A percentile compares a stretch with the other conserved stretches of the same genome.
Evolutionary conservation across 1,140 invertebrate species (phyloP).

Genomic region (Diorhabda carinulata): DNA sequence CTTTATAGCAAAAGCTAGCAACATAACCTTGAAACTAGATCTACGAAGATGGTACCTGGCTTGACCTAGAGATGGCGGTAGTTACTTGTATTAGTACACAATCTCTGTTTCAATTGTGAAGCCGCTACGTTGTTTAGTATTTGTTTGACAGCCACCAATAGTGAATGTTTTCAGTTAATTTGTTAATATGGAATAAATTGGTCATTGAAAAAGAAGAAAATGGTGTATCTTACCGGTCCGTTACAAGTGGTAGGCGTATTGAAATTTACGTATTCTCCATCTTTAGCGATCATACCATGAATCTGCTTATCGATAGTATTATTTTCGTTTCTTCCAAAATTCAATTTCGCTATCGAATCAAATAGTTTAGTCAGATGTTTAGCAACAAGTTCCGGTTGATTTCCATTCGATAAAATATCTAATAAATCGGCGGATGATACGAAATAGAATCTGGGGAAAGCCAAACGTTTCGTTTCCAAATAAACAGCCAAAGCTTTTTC

Average conservation of each 20-base stretch:
- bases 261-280: constrained; percentile 89
- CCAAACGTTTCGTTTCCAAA: constrained; percentile 92
- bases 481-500: constrained; percentile 96
- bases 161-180: too few relatives aligned
- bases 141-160: too few relatives aligned
- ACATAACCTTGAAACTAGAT: too few relatives aligned
- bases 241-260: constrained; percentile 67
- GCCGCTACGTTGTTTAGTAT: too few relatives aligned
- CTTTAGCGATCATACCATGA: constrained; percentile 88
- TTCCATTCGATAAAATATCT: constrained; percentile 94
- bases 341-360: constrained; percentile 87
- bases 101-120: too few relatives aligned
- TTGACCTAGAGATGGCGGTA: too few relatives aligned
- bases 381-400: constrained; percentile 80
- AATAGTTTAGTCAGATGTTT: constrained; percentile 94
- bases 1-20: too few relatives aligned
- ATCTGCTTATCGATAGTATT: constrained; percentile 55
- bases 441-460: constrained; percentile 98
- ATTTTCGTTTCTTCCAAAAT: constrained; percentile 60
- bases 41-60: too few relatives aligned
- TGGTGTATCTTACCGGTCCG: constrained; percentile 62
- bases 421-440: constrained; percentile 94
- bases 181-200: too few relatives aligned
- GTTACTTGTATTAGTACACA: too few relatives aligned
- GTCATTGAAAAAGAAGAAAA: background rate